Evolutionary conservation across 1,140 invertebrate species (phyloP), one percentile per base, ranked within the genome.

Genomic region (Ectropis grisescens): DNA sequence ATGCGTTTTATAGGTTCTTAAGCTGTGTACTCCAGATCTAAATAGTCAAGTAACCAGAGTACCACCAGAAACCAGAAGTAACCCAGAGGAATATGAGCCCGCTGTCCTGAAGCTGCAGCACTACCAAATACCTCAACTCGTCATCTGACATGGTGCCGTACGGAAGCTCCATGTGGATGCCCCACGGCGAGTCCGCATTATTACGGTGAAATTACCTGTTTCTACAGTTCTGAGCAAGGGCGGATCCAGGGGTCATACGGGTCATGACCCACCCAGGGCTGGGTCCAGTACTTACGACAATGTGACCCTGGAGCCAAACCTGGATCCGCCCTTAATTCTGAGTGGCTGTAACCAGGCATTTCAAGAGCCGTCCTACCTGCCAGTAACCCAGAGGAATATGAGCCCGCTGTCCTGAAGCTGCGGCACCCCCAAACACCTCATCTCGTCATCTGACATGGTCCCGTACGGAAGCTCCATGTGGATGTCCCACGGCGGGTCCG

Each of bases 71-170:
- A n/a, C n/a, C n/a, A n/a, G n/a, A n/a, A 10, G 97, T 99, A 0
- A 99, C 97, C 97, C 97, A 99, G 0, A 98, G 85, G 78, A 99
- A 99, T 33, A 99, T 93, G 6, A 98, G 86, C 1, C 97, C 97
- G 61, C 97, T 95, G 67, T 98, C 96, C 82, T 98, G 97, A 31
- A 98, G 82, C 11, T 92, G 89, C 4, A 88, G 88, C 35, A 98
- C 92, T 13, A 95, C 94, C 16, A 99, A 79, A 33, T 96, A 94
- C 46, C 96, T 87, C 97, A 99, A 99, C 82, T 99, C 97, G 72
- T 98, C 96, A 74, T 99, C 97, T 0, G 94, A 96, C 94, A 99
- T 96, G 1, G 97, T 99, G n/a, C 97, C 97, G 68, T 99, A 99
- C 0, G 97, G 97, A 23, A 98, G 83, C 81, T 99, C 96, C 95